Evolutionary conservation across 2,113 vertebrate species (phyloP).

Genomic region (Menura novaehollandiae): DNA sequence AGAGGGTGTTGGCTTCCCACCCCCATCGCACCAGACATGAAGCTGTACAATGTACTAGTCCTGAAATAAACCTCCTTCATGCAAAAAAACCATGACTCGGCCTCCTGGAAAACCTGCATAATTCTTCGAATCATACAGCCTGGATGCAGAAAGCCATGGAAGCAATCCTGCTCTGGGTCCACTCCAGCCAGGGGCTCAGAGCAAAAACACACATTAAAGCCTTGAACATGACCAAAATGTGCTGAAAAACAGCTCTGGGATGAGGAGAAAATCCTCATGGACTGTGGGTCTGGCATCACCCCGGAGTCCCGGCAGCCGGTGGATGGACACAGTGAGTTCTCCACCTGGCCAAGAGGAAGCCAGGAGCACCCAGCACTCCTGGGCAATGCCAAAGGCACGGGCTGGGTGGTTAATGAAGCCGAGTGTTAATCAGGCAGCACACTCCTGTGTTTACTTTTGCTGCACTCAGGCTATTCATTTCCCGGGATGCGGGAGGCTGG

Average conservation of each 20-base stretch:
- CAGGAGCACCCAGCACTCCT: neutral
- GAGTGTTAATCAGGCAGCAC: neutral
- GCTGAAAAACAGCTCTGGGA: neutral
- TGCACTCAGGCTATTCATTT: neutral
- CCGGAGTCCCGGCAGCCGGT: fast-evolving
- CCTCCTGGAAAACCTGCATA: too few species aligned
- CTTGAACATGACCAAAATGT: neutral
- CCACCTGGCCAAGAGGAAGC: neutral
- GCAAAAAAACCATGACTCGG: too few species aligned
- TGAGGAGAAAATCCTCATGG: neutral
- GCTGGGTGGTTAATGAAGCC: neutral
- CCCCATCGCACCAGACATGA: too few species aligned
- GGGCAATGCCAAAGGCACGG: neutral
- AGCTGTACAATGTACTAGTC: too few species aligned
- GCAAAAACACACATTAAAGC: fast-evolving
- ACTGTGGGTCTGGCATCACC: neutral
- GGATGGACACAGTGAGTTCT: neutral
- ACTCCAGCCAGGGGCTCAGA: neutral
- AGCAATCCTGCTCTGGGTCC: neutral
- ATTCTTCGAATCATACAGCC: too few species aligned
- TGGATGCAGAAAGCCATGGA: neutral
- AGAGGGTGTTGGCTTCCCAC: too few species aligned
- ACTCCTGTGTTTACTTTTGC: conserved; percentile 15
- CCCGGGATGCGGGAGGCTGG: neutral
- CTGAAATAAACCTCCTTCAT: too few species aligned